Evolutionary conservation across 2,888 invertebrate species (phyloP), one percentile per base, ranked within the genome.

Genomic region (Sussaba pulchella): DNA sequence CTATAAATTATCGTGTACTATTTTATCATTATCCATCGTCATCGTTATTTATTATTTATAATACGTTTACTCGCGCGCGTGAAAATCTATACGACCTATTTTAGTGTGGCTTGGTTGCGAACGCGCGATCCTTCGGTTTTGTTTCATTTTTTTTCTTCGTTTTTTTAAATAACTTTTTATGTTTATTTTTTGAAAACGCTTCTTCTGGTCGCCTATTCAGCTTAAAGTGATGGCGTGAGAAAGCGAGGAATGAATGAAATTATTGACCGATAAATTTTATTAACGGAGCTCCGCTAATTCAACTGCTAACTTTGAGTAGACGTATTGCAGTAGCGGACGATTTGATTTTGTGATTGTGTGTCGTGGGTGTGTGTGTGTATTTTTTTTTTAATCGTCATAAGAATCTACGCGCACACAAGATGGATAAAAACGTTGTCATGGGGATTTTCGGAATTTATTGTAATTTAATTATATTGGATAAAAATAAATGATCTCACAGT

Each of bases 11-110:
- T 71, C 59, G 24, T 76, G 21, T 52, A 52, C 21, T 69, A 61
- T 61, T 26, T 67, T 61, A 57, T 70, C 39, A 61, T 69, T 24
- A 71, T 77, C 45, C n/a, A 57, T 71, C 54, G 57, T 77, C 70
- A 41, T 76, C 14, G 64, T 19, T n/a, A 70, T 70, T 70, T 36
- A 24, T 76, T 19, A 43, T 59, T 71, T 41, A 70, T 57, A 57
- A 57, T 70, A 54, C 54, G 41, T 54, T 52, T 69, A 67, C 52
- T 69, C 41, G 69, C 54, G 69, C 69, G 69, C 69, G 54, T 69
- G 69, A 69, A 54, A 69, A 69, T 70, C 70, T 54, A 70, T 57
- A 47, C 50, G 41, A 45, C 45, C 57, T 57, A 71, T 72, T 63
- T 57, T 54, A 67, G 17, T 59, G 54, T 67, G 24, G 43, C 39